phyloP scores from a whole-genome alignment of 2,113 vertebrate genomes.

The Peromyscus leucopus region DNA sequence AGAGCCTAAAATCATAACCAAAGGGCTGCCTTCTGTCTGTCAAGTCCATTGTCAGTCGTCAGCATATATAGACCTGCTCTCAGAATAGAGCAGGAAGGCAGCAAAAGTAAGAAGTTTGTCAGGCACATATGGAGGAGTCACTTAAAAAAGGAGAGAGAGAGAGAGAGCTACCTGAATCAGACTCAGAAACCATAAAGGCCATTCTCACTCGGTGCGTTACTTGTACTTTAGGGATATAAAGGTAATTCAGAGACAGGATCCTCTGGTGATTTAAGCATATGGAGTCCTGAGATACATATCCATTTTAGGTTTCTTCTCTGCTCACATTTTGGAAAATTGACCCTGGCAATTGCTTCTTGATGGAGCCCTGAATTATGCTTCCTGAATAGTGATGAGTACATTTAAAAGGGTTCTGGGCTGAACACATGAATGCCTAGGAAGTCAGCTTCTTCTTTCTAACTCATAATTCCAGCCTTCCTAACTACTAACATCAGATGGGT shows the following conservation, averaged over 20 bases:
- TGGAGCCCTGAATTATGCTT: conserved; percentile 74
- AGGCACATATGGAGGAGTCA: conserved; percentile 37
- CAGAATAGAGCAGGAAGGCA: background rate
- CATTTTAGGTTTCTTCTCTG: conserved; percentile 26
- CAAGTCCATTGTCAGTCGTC: background rate
- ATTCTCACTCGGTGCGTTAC: conserved; percentile 56
- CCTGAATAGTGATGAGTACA: conserved; percentile 74
- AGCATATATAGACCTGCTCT: background rate
- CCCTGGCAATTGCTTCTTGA: conserved; percentile 73
- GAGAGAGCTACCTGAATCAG: conserved; percentile 28
- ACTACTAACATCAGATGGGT: conserved; percentile 56
- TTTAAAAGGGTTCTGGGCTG: conserved; percentile 70
- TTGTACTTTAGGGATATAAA: conserved; percentile 58
- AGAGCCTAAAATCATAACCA: conserved; percentile 61
- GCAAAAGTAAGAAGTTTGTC: conserved; percentile 16
- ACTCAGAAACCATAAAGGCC: conserved; percentile 51
- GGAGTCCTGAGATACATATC: conserved; percentile 59
- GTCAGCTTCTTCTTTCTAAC: conserved; percentile 52
- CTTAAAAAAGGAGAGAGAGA: conserved; percentile 42
- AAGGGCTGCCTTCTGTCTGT: background rate
- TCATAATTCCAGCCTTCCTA: conserved; percentile 65
- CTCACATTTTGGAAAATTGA: conserved; percentile 69
- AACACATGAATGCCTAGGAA: conserved; percentile 71
- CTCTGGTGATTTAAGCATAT: conserved; percentile 62
- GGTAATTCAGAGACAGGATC: conserved; percentile 64